These are phyloP conservation scores for Nasonia longicornis DNA, from an alignment of 1,140 invertebrate species.

Conservation along the genomic window DNA sequence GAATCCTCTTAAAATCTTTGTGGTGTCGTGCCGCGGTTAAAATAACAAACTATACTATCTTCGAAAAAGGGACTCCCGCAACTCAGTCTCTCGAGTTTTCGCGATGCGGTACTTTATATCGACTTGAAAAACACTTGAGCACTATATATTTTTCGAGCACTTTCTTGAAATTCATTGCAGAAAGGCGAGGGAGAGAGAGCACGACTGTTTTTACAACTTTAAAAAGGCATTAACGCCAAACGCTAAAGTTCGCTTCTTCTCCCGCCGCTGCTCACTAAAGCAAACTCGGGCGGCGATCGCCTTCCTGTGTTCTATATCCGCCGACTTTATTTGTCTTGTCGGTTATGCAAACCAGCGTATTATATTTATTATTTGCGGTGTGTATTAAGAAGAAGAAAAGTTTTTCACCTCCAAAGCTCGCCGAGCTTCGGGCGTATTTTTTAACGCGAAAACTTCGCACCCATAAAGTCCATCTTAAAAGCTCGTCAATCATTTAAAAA, in stretches of 20 bases:
- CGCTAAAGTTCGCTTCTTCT: slow-evolving; percentile 24
- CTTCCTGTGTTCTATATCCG: background rate
- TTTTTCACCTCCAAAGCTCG: no score
- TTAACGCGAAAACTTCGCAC: background rate
- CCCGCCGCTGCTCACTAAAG: background rate
- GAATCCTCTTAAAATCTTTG: background rate
- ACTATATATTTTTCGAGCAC: background rate
- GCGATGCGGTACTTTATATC: no score
- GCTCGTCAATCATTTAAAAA: background rate
- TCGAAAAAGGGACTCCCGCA: background rate
- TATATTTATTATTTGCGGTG: no score
- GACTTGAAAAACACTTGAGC: background rate
- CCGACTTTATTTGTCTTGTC: background rate
- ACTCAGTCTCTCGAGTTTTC: no score
- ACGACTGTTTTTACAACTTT: slow-evolving; percentile 12
- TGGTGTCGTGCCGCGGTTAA: background rate
- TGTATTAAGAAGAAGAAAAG: no score
- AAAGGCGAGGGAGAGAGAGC: background rate
- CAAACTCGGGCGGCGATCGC: background rate
- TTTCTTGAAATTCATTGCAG: background rate
- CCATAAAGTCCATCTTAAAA: background rate
- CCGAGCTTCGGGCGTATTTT: background rate
- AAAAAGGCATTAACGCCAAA: slow-evolving; percentile 23
- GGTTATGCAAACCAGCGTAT: no score
- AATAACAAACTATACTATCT: background rate